These are phyloP conservation scores for Ibidorhyncha struthersii DNA, from an alignment of 2,113 vertebrate species.

Conservation along the genomic window DNA sequence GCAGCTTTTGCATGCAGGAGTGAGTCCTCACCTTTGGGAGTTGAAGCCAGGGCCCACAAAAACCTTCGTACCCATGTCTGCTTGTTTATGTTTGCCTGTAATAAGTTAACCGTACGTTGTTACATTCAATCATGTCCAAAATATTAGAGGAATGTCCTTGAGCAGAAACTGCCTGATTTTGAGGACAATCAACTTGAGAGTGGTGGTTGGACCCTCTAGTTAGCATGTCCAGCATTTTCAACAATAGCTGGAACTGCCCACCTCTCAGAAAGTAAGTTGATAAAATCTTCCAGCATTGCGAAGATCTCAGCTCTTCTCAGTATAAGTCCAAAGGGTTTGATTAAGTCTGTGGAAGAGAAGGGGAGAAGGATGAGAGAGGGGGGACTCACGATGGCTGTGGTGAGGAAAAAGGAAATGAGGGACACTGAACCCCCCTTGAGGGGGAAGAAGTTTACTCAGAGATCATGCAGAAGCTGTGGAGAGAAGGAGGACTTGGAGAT, in stretches of 20 bases:
- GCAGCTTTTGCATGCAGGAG: neutral
- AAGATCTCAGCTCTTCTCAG: neutral
- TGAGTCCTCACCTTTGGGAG: neutral
- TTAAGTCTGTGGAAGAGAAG: neutral
- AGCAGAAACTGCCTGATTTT: neutral
- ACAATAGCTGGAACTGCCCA: neutral
- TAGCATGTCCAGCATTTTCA: neutral
- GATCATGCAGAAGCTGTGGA: neutral
- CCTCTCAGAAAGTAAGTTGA: neutral
- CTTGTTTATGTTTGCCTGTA: neutral
- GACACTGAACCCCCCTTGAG: neutral
- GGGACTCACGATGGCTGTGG: accelerated
- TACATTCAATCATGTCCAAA: neutral
- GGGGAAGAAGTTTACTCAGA: neutral
- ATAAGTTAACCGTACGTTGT: neutral
- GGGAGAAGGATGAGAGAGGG: neutral
- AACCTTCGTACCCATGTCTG: neutral
- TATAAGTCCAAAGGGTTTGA: neutral
- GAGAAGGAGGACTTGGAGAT: neutral
- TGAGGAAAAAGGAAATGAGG: neutral
- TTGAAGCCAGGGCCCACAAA: neutral
- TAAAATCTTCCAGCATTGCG: neutral
- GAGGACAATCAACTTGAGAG: neutral
- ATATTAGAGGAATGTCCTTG: neutral
- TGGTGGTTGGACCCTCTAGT: neutral